phyloP scores from a whole-genome alignment of 2,797 vertebrate genomes.

The Danio albolineatus region DNA sequence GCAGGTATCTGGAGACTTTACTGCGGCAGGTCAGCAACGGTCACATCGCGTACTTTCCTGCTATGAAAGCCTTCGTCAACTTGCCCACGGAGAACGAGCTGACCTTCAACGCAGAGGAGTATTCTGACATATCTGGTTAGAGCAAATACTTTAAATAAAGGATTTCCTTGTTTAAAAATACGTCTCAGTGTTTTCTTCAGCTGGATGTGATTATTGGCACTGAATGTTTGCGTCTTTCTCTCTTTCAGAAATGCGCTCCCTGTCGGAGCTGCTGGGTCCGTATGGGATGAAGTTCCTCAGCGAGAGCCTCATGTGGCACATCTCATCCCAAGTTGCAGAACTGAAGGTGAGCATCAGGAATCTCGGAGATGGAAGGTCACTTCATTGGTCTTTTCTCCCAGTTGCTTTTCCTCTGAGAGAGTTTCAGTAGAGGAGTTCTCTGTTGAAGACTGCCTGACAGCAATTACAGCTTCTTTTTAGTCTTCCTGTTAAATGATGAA shows the following conservation, averaged over 20 bases:
- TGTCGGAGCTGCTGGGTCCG: slow-evolving; percentile 95
- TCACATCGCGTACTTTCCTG: slow-evolving; percentile 98
- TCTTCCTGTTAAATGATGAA: slow-evolving; percentile 53
- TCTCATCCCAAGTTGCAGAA: slow-evolving; percentile 98
- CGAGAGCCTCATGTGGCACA: slow-evolving; percentile 99
- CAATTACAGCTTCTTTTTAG: slow-evolving; percentile 48
- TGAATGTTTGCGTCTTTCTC: neutral
- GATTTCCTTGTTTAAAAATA: slow-evolving; percentile 7
- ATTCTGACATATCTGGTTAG: slow-evolving; percentile 98
- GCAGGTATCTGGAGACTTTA: slow-evolving; percentile 97
- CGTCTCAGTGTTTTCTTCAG: neutral
- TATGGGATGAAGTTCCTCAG: slow-evolving; percentile 99
- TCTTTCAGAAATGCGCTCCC: slow-evolving; percentile 91
- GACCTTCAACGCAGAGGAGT: slow-evolving; percentile 98
- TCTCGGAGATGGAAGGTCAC: slow-evolving; percentile 21
- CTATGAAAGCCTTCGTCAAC: slow-evolving; percentile 99
- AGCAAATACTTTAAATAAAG: neutral
- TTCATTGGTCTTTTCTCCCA: neutral
- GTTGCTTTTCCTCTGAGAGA: neutral
- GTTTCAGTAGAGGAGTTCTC: slow-evolving; percentile 30
- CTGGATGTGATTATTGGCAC: slow-evolving; percentile 6
- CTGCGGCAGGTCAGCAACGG: slow-evolving; percentile 98
- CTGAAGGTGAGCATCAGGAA: slow-evolving; percentile 87
- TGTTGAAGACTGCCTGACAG: slow-evolving; percentile 43
- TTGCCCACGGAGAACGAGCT: slow-evolving; percentile 97